Percentiles rank a stretch among this genome's conserved stretches.
phyloP scores from a whole-genome alignment of 2,113 vertebrate species.

The Monarcha castaneiventris region DNA sequence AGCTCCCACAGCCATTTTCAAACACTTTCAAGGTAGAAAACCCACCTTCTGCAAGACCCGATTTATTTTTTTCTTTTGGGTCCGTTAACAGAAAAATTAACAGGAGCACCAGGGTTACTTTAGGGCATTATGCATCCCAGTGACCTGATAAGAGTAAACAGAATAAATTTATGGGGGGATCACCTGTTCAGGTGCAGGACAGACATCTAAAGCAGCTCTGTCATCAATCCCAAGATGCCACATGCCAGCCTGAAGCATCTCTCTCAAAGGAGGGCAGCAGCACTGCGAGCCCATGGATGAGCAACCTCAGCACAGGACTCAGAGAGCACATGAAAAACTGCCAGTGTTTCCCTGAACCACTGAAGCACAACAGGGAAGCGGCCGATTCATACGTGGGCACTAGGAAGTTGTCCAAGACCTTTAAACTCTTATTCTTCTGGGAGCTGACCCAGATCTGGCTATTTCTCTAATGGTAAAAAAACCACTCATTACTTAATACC shows the following conservation, averaged over 20 bases:
- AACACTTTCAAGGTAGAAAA: not conserved
- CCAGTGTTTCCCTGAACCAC: not conserved
- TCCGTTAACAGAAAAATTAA: not conserved
- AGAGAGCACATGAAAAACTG: not conserved
- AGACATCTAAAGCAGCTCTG: not conserved
- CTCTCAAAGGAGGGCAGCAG: not conserved
- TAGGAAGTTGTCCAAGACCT: not conserved
- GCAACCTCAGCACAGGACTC: not conserved
- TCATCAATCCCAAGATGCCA: not conserved
- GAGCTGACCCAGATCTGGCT: not conserved
- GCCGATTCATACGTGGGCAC: rapidly evolving
- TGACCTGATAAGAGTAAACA: rapidly evolving
- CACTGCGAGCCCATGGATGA: not conserved
- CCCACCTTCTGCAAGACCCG: not conserved
- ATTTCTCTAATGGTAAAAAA: not conserved
- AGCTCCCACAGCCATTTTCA: not conserved
- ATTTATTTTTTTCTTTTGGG: not conserved
- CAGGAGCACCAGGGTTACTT: not conserved
- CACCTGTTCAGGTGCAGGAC: not conserved
- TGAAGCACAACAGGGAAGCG: not conserved
- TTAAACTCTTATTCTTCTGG: not conserved
- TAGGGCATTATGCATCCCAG: not conserved
- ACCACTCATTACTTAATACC: not conserved
- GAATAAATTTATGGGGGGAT: rapidly evolving
- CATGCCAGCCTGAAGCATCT: not conserved